Evolutionary conservation across 2,113 vertebrate genomes (phyloP), one percentile per base, ranked within the genome.

Genomic region (Cololabis saira): DNA sequence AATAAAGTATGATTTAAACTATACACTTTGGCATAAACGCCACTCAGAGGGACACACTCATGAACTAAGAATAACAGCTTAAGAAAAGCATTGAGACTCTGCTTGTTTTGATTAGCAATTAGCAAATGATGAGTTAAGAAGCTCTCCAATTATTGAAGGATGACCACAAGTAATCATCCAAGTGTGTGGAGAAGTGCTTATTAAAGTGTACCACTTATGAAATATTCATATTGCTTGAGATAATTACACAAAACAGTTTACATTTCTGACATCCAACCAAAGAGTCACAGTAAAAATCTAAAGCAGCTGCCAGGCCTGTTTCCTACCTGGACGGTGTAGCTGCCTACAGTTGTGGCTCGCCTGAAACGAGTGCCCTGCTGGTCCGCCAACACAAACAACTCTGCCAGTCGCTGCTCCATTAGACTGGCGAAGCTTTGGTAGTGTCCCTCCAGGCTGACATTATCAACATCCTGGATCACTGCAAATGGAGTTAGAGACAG

Each of bases 381-480:
- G 63, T 95, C 93, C 19, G 96, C 97, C 89, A 95, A 92, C 91
- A 95, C 93, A 59, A 99, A 98, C 8, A 98, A 90, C 13, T 96
- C 96, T 30, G 96, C 97, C 87, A 99, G 74, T n/a, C 96, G 94
- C 84, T 95, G 96, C 86, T 99, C 98, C 98, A 99, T 99, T 77
- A 98, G 76, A 18, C 94, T 95, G 63, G 97, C 95, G 60, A 99
- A 99, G 91, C 96, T 98, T 86, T 98, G 97, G 75, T 97, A 98
- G 88, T 96, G 96, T 75, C 92, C 90, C 54, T 96, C 95, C 89
- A 99, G 90, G 24, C 96, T 93, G 0, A 92, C 92, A 45, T 95
- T 95, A 68, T 97, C 96, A 48, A 99, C 97, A 4, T 98, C 97
- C 84, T 96, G 96, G 84, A 99, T 95, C 81, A 99, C 98, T 99